Evolutionary conservation across 2,888 invertebrate species (phyloP), one percentile per base, ranked within the genome.

Genomic region (Lasiommata megera): DNA sequence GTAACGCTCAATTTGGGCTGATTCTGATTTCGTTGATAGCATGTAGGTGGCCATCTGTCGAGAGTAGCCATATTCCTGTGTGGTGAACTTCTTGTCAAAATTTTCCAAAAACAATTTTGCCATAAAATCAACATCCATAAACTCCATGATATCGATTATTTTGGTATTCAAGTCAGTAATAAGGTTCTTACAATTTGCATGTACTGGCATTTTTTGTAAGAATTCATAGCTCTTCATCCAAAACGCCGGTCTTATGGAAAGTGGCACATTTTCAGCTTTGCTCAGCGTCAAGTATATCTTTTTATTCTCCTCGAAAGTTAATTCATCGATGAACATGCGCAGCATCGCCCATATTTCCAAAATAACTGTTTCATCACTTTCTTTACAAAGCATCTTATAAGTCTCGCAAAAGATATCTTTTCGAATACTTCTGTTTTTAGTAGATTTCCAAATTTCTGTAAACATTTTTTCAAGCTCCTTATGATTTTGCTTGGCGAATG

Each of bases 401-500:
- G 79, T 74, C 53, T 74, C 70, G 56, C 70, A 72, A 57, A 84
- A 84, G 50, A 82, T 67, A 34, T 76, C 73, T 11, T 74, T 67
- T 50, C 83, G 71, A 31, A 85, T 82, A 34, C 76, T 77, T 17
- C 70, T 66, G 63, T 86, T 86, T 70, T 82, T 80, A n/a, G 73
- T 73, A 6, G 65, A 62, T 43, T 75, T 72, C 85, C 85, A 86
- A 29, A 73, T 67, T 50, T 72, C 64, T 6, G 69, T 62, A 55
- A 81, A 78, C 51, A 79, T 63, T 50, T 71, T 58, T 66, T 70
- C 73, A 2, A 79, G 56, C 38, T 74, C 74, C 11, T 73, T 64
- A 16, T 66, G 65, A 54, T 74, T 68, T 6, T 84, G 63, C 54
- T 79, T 83, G 1, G 51, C 37, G 53, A 75, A 77, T 14, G 79